Conservation (phyloP, 2,888 invertebrate genomes). For the Lamellibrachia columna region DNA sequence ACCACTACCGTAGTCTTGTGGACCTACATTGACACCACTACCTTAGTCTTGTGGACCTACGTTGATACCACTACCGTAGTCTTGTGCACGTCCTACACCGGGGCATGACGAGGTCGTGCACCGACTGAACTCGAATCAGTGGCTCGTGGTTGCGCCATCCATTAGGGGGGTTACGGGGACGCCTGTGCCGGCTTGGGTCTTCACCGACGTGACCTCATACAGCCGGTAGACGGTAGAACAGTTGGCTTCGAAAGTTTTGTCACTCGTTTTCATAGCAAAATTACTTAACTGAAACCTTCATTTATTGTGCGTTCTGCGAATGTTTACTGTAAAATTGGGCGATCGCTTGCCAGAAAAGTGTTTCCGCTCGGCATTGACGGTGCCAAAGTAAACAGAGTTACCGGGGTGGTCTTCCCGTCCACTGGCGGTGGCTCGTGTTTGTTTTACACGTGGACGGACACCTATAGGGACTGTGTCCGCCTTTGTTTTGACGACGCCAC, state of each 20-base stretch:
- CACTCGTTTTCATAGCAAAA: neutral
- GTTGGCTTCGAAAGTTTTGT: neutral
- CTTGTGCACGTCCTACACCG: no score
- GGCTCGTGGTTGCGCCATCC: neutral
- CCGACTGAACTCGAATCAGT: neutral
- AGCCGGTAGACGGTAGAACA: neutral
- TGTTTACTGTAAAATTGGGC: neutral
- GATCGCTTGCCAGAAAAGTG: neutral
- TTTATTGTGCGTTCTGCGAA: neutral
- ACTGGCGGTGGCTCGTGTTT: neutral
- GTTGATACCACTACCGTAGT: no score
- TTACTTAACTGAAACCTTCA: neutral
- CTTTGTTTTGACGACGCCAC: neutral
- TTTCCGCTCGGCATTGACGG: neutral
- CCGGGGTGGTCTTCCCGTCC: neutral
- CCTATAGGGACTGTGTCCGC: neutral
- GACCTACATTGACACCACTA: no score
- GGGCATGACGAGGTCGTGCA: neutral
- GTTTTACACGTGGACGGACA: neutral
- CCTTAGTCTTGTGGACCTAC: no score
- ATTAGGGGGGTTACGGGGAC: neutral
- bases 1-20: no score
- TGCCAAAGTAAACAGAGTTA: neutral
- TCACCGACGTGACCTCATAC: neutral
- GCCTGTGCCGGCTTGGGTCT: neutral